Evolutionary conservation across 2,113 vertebrate genomes (phyloP), one percentile per base, ranked within the genome.

Genomic region (Mystacornis crossleyi): DNA sequence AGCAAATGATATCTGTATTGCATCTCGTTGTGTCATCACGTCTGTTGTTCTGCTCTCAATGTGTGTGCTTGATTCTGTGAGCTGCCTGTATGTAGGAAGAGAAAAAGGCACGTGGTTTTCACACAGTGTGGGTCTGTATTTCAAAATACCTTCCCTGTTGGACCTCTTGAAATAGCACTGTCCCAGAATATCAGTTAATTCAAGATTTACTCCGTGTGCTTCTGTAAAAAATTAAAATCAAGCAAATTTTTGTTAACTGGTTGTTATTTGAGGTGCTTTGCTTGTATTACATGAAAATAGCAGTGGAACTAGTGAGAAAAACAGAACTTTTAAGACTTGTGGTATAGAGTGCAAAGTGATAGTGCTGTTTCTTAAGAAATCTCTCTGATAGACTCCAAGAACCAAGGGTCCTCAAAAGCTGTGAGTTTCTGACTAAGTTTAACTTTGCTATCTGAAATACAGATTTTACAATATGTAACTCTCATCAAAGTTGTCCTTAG

Each of bases 181-280:
- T 77, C 92, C 73, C 79, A 89, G 81, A 96, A 87, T 95, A 91
- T 73, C 95, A 66, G 74, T 80, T 95, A 95, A 94, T 95, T 96
- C 75, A 87, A 57, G 58, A 67, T 80, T 94, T 94, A 62, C 33
- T 88, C 54, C 18, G 8, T 80, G 62, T 73, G 38, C 45, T 94
- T 82, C 81, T 65, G 11, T 47, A 66, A 45, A 18, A 73, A 80
- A 87, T 84, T 33, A 70, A 94, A 85, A 65, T 70, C 50, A 61
- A 45, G 45, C 21, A 77, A 82, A 70, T 94, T 91, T 95, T 45
- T 90, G 84, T 93, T 90, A 90, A 58, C 47, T 58, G 78, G 50
- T 51, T 85, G 71, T 82, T 94, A 87, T 82, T 89, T 91, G 87
- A 73, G 58, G 60, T 85, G n/a, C 67, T 90, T 69, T 88, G 66